Evolutionary conservation across 2,888 invertebrate species (phyloP), one percentile per base, ranked within the genome.

Genomic region (Formica aserva): DNA sequence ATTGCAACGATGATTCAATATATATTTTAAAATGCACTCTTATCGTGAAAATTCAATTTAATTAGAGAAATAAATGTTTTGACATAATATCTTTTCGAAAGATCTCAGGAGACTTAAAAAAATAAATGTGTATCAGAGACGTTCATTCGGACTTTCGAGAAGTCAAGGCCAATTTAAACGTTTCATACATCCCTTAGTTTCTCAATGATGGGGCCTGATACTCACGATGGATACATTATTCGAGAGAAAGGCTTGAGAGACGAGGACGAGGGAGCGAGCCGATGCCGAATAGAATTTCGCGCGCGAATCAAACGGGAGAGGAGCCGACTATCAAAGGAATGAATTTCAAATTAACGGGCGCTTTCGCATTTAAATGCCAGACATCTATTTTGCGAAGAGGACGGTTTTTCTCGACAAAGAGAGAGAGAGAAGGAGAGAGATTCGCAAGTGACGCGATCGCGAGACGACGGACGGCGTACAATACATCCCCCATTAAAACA

Each of bases 401-500:
- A 76, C 41, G 29, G 29, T 57, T 48, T 55, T 32, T n/a, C 69
- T 57, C 35, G 32, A 67, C 45, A 18, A 18, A 60, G 32, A 78
- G 15, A 18, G 55, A 55, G 45, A 65, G 29, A 60, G 15, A 52
- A 5, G 5, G 32, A 32, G 35, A 63, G 32, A 60, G 55, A 67
- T 60, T 55, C 60, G 60, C 57, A 18, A 78, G 71, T 45, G 57
- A 26, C 22, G 32, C 22, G 57, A 78, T 78, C 78, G 71, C 71
- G 22, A 22, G 18, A 60, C 75, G 76, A 41, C 76, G 60, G 22
- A 38, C 18, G 48, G 22, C 67, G 84, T 55, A 85, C 83, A 82
- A 87, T 85, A 87, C 91, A 86, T 89, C 87, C 89, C 83, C 85
- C 84, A 87, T 76, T 87, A 88, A 90, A 92, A 92, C 91, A 91